Evolutionary conservation across 2,797 vertebrate genomes (phyloP).

Genomic region (Chrysocyon brachyurus): DNA sequence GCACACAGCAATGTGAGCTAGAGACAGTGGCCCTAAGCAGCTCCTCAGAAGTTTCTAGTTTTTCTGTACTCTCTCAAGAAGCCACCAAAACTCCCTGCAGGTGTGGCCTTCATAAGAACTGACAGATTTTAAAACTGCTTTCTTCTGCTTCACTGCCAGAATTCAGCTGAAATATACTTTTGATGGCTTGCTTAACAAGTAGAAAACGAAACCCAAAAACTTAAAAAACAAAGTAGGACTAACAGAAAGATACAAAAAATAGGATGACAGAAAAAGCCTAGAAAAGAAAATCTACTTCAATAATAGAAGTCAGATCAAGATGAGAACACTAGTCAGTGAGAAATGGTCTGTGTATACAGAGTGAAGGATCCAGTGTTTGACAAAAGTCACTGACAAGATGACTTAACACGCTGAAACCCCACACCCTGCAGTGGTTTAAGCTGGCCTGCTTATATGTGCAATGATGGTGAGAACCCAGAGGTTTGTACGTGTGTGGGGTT

Average conservation of each 20-base stretch:
- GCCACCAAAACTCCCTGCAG: neutral
- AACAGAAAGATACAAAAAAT: conserved; percentile 47
- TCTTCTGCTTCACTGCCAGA: conserved; percentile 1
- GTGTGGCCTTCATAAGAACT: neutral
- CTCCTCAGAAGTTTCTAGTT: neutral
- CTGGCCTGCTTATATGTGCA: rapidly evolving
- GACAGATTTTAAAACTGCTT: conserved; percentile 22
- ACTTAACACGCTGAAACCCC: neutral
- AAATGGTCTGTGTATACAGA: neutral
- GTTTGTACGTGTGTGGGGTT: neutral
- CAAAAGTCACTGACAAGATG: neutral
- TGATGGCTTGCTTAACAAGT: neutral
- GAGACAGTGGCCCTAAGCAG: neutral
- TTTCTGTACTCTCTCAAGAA: neutral
- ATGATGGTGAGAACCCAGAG: rapidly evolving
- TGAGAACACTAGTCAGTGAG: neutral
- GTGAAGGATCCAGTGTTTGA: neutral
- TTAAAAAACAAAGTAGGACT: neutral
- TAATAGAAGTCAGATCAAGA: neutral
- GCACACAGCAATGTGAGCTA: neutral
- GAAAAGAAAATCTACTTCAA: neutral
- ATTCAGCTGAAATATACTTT: neutral
- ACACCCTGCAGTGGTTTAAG: neutral
- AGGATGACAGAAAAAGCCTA: neutral
- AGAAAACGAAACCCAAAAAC: neutral